A percentile compares a stretch with the other conserved stretches of the same genome.
Conservation (phyloP, 2,888 invertebrate genomes). For the Torymus aiolomorphi region DNA sequence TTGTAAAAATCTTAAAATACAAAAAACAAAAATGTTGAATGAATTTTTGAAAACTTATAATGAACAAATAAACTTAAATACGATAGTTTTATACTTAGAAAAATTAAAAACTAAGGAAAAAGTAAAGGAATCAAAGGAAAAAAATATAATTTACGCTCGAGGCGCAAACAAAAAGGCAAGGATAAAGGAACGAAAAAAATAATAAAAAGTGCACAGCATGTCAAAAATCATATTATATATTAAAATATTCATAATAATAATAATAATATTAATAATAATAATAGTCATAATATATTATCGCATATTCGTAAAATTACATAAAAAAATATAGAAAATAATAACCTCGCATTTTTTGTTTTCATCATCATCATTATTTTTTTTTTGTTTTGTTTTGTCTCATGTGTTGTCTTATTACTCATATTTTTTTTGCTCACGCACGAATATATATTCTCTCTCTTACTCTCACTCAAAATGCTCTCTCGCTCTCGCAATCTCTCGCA, state of each 20-base stretch:
- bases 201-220: constrained; percentile 71
- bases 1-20: too few species aligned
- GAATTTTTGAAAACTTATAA: too few species aligned
- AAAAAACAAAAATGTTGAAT: too few species aligned
- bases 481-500: constrained; percentile 53
- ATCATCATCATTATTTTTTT: constrained; percentile 25
- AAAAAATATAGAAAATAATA: constrained; percentile 76
- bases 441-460: constrained; percentile 63
- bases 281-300: constrained; percentile 66
- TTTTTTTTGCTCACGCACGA: constrained; percentile 60
- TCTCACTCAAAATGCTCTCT: constrained; percentile 59
- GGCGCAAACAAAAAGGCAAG: constrained; percentile 35
- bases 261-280: constrained; percentile 62
- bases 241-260: constrained; percentile 74
- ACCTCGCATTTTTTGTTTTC: constrained; percentile 67
- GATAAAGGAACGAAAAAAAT: constrained; percentile 58
- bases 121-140: constrained; percentile 13
- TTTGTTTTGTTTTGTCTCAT: constrained; percentile 54
- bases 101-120: constrained; percentile 22
- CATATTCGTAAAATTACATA: constrained; percentile 75
- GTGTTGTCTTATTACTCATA: constrained; percentile 16
- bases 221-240: constrained; percentile 75
- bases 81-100: too few species aligned
- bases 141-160: constrained; percentile 18
- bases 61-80: too few species aligned